Percentiles rank a stretch among this genome's conserved stretches.
Evolutionary conservation across 2,797 vertebrate species (phyloP).

Genomic region (Prunella strophiata): DNA sequence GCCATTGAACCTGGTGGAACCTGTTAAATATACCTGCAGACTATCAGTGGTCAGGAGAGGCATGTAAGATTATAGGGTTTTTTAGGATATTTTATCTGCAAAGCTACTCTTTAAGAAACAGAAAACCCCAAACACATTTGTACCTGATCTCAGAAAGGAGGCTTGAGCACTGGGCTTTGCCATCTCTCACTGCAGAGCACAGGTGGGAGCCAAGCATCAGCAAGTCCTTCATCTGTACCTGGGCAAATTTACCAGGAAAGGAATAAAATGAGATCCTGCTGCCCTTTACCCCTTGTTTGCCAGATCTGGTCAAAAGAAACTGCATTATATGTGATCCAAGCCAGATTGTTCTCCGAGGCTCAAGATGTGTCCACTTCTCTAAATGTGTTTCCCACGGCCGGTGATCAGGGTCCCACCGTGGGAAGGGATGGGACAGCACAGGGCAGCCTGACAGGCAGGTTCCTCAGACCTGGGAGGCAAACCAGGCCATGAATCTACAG

Average conservation of each 20-base stretch:
- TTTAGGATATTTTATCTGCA: neutral
- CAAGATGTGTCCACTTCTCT: neutral
- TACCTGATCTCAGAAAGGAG: neutral
- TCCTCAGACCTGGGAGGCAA: neutral
- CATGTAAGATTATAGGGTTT: neutral
- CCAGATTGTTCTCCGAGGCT: neutral
- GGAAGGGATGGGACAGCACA: neutral
- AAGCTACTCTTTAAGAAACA: neutral
- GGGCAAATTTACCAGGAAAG: neutral
- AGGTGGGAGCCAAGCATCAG: neutral
- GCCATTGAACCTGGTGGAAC: neutral
- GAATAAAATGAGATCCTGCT: neutral
- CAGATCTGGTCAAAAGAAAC: neutral
- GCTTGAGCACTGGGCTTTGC: neutral
- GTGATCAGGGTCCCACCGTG: fast-evolving
- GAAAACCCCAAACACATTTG: fast-evolving
- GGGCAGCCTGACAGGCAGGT: neutral
- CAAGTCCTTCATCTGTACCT: neutral
- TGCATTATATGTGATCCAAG: fast-evolving
- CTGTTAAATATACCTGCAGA: neutral
- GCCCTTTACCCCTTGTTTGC: neutral
- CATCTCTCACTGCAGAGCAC: neutral
- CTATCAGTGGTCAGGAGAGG: neutral
- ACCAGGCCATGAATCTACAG: neutral
- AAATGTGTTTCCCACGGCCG: fast-evolving